phyloP scores from a whole-genome alignment of 1,140 invertebrate genomes.

The Ceratina australensis region DNA sequence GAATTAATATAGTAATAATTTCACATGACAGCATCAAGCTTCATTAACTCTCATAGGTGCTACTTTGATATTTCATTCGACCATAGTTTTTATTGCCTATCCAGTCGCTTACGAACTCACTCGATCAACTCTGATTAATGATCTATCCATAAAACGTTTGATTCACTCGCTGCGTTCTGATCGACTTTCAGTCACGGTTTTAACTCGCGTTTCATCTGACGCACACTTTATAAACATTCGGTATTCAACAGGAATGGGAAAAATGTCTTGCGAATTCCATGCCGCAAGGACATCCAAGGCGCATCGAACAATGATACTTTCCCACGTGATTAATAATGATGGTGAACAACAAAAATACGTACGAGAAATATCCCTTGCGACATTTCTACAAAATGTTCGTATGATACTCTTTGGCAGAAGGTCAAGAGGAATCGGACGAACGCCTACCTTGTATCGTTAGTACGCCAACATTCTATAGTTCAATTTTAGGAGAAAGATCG shows the following conservation, averaged over 20 bases:
- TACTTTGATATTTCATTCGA: not conserved
- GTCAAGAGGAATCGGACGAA: too few relatives aligned
- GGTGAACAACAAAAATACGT: slow-evolving; percentile 2
- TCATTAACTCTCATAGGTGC: too few relatives aligned
- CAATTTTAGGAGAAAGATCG: not conserved
- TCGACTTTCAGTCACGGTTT: not conserved
- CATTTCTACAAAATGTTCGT: not conserved
- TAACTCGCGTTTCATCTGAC: slow-evolving; percentile 15
- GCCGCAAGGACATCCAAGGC: slow-evolving; percentile 57
- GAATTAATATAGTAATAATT: too few relatives aligned
- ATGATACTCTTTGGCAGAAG: not conserved
- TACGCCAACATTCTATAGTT: not conserved
- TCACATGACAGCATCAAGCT: too few relatives aligned
- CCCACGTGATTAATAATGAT: slow-evolving; percentile 55
- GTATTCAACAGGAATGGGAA: slow-evolving; percentile 39
- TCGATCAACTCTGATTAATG: too few relatives aligned
- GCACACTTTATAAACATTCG: slow-evolving; percentile 28
- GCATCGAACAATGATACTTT: slow-evolving; percentile 54
- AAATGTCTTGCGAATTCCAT: slow-evolving; percentile 45
- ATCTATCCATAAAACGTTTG: too few relatives aligned
- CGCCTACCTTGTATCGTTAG: not conserved
- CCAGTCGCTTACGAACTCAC: too few relatives aligned
- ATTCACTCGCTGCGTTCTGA: not conserved
- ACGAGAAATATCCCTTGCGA: not conserved
- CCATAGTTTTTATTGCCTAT: not conserved